Conservation (phyloP, 2,113 vertebrate genomes). For the Bubalus kerabau region DNA sequence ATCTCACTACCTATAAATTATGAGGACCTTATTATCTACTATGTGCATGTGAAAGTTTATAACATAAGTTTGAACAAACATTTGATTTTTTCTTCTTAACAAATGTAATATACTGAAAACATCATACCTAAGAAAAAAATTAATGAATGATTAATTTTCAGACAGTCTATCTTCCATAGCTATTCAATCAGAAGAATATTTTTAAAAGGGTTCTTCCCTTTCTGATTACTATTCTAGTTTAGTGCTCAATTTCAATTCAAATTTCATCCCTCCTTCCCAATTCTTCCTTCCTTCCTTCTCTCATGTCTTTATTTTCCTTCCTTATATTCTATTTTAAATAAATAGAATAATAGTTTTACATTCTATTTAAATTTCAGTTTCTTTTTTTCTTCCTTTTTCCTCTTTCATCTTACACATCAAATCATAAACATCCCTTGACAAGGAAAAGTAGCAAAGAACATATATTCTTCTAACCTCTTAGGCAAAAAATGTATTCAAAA, state of each 20-base stretch:
- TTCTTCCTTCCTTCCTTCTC: background rate
- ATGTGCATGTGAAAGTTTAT: background rate
- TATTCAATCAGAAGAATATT: constrained; percentile 68
- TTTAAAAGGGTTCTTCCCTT: constrained; percentile 51
- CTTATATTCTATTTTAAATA: background rate
- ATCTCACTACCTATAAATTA: background rate
- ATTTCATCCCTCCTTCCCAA: background rate
- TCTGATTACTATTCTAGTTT: constrained; percentile 32
- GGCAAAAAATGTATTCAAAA: background rate
- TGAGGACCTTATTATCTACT: background rate
- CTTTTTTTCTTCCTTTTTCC: background rate
- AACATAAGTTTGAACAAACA: background rate
- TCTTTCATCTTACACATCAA: background rate
- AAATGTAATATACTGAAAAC: constrained; percentile 13
- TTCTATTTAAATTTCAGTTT: background rate
- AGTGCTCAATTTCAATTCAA: background rate
- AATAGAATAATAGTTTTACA: background rate
- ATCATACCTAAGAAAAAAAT: constrained; percentile 41
- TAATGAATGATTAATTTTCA: constrained; percentile 59
- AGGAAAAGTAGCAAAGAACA: background rate
- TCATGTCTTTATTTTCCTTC: background rate
- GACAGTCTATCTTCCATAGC: constrained; percentile 34
- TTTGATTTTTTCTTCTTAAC: constrained; percentile 14
- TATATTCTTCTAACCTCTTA: background rate
- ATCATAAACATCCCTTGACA: background rate